Conservation (phyloP, 2,888 invertebrate genomes). For the Cheilosia pagana region DNA sequence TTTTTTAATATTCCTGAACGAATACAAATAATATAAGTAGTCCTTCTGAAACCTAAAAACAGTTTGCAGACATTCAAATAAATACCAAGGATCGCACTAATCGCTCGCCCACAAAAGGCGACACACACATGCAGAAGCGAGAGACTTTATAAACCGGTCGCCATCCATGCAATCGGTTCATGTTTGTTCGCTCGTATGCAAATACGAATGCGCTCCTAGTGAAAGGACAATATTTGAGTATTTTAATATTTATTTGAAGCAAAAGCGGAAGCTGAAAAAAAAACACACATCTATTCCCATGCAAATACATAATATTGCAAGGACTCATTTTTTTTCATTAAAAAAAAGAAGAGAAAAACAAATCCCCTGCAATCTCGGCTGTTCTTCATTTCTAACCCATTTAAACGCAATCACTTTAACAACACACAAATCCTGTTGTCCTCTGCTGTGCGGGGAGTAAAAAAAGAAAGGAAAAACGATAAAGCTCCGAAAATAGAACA, state of each 20-base stretch:
- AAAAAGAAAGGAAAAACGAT: not conserved
- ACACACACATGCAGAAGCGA: not conserved
- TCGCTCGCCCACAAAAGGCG: not conserved
- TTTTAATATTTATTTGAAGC: constrained; percentile 73
- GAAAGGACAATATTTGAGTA: constrained; percentile 69
- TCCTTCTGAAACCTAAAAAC: not conserved
- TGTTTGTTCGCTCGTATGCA: constrained; percentile 59
- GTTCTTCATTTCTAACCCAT: constrained; percentile 59
- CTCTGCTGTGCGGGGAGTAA: not conserved
- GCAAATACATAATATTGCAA: constrained; percentile 47
- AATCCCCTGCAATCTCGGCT: constrained; percentile 32
- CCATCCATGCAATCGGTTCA: constrained; percentile 39
- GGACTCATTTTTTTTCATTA: constrained; percentile 22
- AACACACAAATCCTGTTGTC: constrained; percentile 24
- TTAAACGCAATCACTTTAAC: constrained; percentile 57
- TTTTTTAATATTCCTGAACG: too few relatives aligned
- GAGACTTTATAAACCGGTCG: not conserved
- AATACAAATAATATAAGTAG: not conserved
- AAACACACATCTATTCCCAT: not conserved
- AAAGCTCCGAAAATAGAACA: constrained; percentile 29
- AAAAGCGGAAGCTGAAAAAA: constrained; percentile 44
- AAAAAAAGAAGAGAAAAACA: not conserved
- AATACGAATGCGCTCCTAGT: constrained; percentile 53
- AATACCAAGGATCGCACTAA: not conserved
- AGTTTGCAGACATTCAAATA: not conserved